A percentile compares a stretch with the other conserved stretches of the same genome.
These are phyloP conservation scores for Lerema accius DNA, from an alignment of 1,140 invertebrate genomes.

Conservation along the genomic window DNA sequence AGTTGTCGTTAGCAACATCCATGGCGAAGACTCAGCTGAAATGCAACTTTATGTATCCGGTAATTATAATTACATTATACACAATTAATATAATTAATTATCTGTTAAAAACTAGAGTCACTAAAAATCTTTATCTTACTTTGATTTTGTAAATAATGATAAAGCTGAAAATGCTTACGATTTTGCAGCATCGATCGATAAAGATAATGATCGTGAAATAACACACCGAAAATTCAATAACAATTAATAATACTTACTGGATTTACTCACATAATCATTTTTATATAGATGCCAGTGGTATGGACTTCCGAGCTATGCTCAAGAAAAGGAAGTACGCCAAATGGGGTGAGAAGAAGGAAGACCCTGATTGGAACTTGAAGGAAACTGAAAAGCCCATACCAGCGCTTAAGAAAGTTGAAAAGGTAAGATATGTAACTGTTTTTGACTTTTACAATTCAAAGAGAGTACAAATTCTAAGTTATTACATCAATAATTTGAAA, in stretches of 20 bases:
- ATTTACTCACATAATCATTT: constrained; percentile 4
- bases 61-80: constrained; percentile 72
- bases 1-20: constrained; percentile 94
- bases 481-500: no score
- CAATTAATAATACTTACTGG: no score
- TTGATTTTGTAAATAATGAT: no score
- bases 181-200: no score
- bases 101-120: no score
- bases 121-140: no score
- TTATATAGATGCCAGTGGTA: constrained; percentile 93
- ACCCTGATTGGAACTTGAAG: constrained; percentile 96
- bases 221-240: no score
- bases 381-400: constrained; percentile 94
- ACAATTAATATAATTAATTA: not conserved
- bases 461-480: not conserved
- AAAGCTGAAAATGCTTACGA: no score
- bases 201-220: no score
- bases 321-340: constrained; percentile 98
- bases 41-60: constrained; percentile 98
- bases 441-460: not conserved
- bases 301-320: constrained; percentile 99
- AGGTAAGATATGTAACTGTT: constrained; percentile 84
- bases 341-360: constrained; percentile 94
- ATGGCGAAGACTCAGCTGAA: constrained; percentile 97
- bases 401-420: constrained; percentile 95